Conservation (phyloP, 2,113 vertebrate species). For the Pterophyllum scalare region DNA sequence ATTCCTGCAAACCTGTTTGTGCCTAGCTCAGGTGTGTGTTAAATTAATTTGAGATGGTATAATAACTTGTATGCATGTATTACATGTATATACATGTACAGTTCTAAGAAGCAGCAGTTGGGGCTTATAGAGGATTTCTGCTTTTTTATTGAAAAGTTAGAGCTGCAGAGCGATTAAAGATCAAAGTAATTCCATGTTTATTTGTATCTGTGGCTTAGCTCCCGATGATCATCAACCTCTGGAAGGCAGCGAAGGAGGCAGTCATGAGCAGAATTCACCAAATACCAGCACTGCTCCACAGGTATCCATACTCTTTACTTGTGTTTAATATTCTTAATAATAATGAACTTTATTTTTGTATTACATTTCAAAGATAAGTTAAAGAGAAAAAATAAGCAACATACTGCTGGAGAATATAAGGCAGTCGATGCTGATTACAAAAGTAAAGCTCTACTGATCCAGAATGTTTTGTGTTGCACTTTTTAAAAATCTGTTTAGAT, state of each 20-base stretch:
- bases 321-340: neutral
- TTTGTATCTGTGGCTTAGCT: constrained; percentile 63
- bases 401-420: neutral
- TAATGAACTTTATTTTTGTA: neutral
- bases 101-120: neutral
- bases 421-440: neutral
- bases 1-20: constrained; percentile 89
- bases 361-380: neutral
- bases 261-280: constrained; percentile 73
- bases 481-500: constrained; percentile 73
- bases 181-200: neutral
- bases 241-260: constrained; percentile 78
- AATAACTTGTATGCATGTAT: neutral
- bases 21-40: constrained; percentile 86
- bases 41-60: neutral
- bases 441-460: constrained; percentile 3
- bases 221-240: constrained; percentile 83
- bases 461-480: neutral
- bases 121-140: neutral
- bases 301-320: constrained; percentile 57
- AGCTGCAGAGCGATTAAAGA: neutral
- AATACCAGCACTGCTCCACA: constrained; percentile 57
- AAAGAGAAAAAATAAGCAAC: neutral
- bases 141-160: neutral
- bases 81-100: too few species aligned